Percentiles rank a stretch among this genome's conserved stretches.
Evolutionary conservation across 2,888 invertebrate genomes (phyloP).

Genomic region (Tribolium freemani): DNA sequence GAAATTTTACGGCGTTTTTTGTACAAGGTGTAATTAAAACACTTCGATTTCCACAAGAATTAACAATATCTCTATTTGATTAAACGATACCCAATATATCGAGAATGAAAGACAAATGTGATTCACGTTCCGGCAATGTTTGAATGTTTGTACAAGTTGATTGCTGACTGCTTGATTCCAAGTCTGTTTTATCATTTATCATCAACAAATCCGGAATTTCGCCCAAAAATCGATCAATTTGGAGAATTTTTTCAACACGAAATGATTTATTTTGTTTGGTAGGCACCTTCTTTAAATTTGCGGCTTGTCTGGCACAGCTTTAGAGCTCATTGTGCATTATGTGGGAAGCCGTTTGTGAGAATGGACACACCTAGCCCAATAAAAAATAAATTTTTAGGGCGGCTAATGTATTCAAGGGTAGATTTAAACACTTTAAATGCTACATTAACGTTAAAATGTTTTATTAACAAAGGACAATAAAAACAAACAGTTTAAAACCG

Average conservation of each 20-base stretch:
- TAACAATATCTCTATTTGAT: constrained; percentile 38
- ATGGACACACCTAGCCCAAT: constrained; percentile 47
- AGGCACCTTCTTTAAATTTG: constrained; percentile 27
- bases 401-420: constrained; percentile 46
- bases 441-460: constrained; percentile 44
- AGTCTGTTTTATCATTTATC: constrained; percentile 45
- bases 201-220: constrained; percentile 34
- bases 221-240: constrained; percentile 14
- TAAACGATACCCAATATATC: constrained; percentile 37
- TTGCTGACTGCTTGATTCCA: constrained; percentile 41
- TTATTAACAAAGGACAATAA: constrained; percentile 45
- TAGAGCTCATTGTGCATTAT: constrained; percentile 41
- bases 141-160: constrained; percentile 45
- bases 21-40: constrained; percentile 7
- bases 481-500: constrained; percentile 41
- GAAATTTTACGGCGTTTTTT: constrained; percentile 34
- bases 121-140: constrained; percentile 40
- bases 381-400: constrained; percentile 48
- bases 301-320: constrained; percentile 28
- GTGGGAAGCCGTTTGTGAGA: constrained; percentile 43
- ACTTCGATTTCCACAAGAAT: constrained; percentile 13
- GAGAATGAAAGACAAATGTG: constrained; percentile 45
- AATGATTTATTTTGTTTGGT: constrained; percentile 30
- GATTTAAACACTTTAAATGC: constrained; percentile 39
- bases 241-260: constrained; percentile 1